phyloP scores from a whole-genome alignment of 2,797 vertebrate species.

The Phalloptychus januarius region DNA sequence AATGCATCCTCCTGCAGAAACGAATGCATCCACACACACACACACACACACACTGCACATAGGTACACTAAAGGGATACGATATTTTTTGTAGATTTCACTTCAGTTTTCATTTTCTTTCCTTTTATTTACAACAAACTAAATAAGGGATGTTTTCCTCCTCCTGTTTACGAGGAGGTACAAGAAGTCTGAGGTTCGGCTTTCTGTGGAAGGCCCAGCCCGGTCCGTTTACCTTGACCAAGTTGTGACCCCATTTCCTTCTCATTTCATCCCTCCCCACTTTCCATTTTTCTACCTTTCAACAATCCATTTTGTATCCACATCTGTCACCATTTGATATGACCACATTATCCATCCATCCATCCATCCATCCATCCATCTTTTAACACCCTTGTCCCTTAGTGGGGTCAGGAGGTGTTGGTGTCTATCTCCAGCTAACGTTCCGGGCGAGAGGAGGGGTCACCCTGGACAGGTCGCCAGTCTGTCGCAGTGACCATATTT shows the following conservation, averaged over 20 bases:
- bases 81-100: not conserved
- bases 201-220: not conserved
- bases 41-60: not conserved
- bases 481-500: not conserved
- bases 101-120: not conserved
- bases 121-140: not conserved
- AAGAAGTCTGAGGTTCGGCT: not conserved
- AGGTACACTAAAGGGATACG: not conserved
- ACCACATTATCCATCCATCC: no score
- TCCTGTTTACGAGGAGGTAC: not conserved
- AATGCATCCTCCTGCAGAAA: constrained; percentile 19
- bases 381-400: no score
- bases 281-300: not conserved
- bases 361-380: no score
- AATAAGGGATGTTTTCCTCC: not conserved
- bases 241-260: not conserved
- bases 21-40: not conserved
- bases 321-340: not conserved
- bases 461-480: no score
- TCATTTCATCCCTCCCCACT: not conserved
- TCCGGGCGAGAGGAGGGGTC: no score
- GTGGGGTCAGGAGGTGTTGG: no score
- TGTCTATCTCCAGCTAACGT: no score
- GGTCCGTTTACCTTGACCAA: not conserved
- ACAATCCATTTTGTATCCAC: not conserved